Evolutionary conservation across 2,888 invertebrate genomes (phyloP), one percentile per base, ranked within the genome.

Genomic region (Gryllus longicercus): DNA sequence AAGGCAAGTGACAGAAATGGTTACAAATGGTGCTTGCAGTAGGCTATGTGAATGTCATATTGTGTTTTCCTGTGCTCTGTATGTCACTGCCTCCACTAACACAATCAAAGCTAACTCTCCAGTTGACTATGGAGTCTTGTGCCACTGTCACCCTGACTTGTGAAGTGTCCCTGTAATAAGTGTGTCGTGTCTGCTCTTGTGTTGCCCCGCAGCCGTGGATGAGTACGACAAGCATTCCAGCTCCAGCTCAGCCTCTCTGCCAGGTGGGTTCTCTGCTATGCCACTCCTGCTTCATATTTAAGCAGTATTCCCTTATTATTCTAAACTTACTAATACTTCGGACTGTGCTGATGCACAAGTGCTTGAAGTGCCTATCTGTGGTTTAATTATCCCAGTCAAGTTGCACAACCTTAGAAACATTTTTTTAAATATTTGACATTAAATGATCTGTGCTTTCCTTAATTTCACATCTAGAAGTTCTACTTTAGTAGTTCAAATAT

Each of bases 221-320:
- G 91, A 92, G 88, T 91, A 90, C 88, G 91, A 92, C 89, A 91
- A 90, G 88, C 91, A 91, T 87, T 92, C 91, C 88, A 91, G 91
- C 88, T 91, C 91, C 88, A 91, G 91, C 88, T 91, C 91, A 85
- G 90, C 91, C 85, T 91, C 91, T 84, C 88, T 91, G 86, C 91
- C 91, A 91, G 92, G 92, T 92, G 90, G 89, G 90, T 90, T 87
- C 63, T 63, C 14, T 8, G 38, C 38, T 38, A 38, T 38, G 38
- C 5, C 38, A 38, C 38, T 38, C 38, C 38, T 38, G 38, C 38
- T 38, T 38, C 38, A 38, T 8, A 38, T 38, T 38, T 8, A 38
- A 38, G 38, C 38, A 38, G 38, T 8, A 1, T 38, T 38, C 38
- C 38, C 38, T 38, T 38, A 38, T 38, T 38, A 8, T 38, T 38